Percentiles rank a stretch among this genome's conserved stretches.
These are phyloP conservation scores for Phrynosoma blainvillii DNA, from an alignment of 2,113 vertebrate species.

Conservation along the genomic window DNA sequence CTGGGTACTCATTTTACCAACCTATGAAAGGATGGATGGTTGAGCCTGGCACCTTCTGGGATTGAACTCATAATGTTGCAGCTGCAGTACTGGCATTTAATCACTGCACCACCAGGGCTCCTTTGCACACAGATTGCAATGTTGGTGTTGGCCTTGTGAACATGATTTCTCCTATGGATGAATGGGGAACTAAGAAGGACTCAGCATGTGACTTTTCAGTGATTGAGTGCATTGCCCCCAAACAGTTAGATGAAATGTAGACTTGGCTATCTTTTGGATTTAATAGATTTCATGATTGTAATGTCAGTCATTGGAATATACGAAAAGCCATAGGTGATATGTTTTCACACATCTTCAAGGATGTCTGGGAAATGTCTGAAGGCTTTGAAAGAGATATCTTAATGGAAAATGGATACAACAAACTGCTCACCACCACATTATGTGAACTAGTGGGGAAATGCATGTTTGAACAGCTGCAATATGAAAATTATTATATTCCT, in stretches of 20 bases:
- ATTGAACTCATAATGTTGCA: too few species aligned
- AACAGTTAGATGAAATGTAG: not conserved
- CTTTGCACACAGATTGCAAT: too few species aligned
- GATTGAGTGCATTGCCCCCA: not conserved
- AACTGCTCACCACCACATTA: slow-evolving; percentile 17
- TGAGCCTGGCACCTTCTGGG: too few species aligned
- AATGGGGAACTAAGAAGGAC: not conserved
- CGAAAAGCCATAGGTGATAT: slow-evolving; percentile 18
- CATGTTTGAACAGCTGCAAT: slow-evolving; percentile 67
- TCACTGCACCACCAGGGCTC: too few species aligned
- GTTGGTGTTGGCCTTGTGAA: too few species aligned
- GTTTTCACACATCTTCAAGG: slow-evolving; percentile 22
- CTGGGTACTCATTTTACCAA: too few species aligned
- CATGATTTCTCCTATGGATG: not conserved
- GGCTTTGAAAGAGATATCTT: not conserved
- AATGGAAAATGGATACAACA: slow-evolving; percentile 47
- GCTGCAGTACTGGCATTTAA: too few species aligned
- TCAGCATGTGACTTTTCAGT: not conserved
- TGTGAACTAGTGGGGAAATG: slow-evolving; percentile 44
- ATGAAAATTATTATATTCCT: slow-evolving; percentile 51
- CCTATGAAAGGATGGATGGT: too few species aligned
- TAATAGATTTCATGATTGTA: not conserved
- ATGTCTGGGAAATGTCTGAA: slow-evolving; percentile 58
- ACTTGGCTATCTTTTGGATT: not conserved
- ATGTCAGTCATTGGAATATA: not conserved